Conservation (phyloP, 2,797 vertebrate genomes). For the Thripadectes ignobilis region DNA sequence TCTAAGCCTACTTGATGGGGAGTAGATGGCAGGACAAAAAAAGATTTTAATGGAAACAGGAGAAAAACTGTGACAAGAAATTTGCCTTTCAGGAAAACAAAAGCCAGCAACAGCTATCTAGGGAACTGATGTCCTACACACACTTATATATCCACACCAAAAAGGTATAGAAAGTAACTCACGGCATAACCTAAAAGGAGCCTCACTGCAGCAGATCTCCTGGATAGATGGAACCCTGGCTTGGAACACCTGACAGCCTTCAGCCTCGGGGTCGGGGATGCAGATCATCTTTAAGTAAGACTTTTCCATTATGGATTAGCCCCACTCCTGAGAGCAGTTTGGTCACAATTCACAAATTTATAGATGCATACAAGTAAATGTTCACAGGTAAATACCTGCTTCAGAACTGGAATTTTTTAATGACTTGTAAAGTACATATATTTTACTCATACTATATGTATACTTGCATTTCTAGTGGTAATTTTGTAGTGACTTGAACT, state of each 20-base stretch:
- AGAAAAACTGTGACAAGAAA: not conserved
- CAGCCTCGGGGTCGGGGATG: fast-evolving
- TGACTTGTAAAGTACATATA: not conserved
- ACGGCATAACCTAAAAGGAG: not conserved
- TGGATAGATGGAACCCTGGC: fast-evolving
- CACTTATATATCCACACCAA: fast-evolving
- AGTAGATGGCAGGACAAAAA: not conserved
- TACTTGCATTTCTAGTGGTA: not conserved
- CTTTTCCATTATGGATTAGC: not conserved
- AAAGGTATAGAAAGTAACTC: not conserved
- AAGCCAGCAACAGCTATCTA: not conserved
- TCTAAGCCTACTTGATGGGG: not conserved
- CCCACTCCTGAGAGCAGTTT: not conserved
- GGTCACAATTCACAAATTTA: not conserved
- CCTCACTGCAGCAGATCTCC: not conserved
- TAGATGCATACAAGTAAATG: not conserved
- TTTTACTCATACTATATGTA: not conserved
- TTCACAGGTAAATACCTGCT: not conserved
- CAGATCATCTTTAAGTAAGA: not conserved
- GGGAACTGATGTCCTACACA: not conserved
- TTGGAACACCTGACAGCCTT: not conserved
- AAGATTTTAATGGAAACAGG: not conserved
- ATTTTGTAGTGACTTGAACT: not conserved
- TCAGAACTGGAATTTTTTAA: not conserved
- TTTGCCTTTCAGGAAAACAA: not conserved